A percentile compares a stretch with the other conserved stretches of the same genome.
Evolutionary conservation across 1,140 invertebrate genomes (phyloP).

Genomic region (Campodea augens): DNA sequence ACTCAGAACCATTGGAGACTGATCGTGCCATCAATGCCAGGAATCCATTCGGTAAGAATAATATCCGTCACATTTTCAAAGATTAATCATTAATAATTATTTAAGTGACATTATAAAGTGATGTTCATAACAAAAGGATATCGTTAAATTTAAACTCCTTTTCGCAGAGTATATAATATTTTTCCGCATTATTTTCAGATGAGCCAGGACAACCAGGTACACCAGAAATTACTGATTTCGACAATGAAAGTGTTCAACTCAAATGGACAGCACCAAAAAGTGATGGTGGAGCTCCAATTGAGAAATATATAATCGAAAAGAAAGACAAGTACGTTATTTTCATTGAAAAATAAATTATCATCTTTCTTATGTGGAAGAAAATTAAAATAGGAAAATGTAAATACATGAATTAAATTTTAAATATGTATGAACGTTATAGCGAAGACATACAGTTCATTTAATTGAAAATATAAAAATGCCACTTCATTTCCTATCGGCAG

Average conservation of each 20-base stretch:
- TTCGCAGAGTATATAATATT: background rate
- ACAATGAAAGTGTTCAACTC: constrained; percentile 79
- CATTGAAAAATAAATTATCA: no score
- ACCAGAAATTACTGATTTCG: constrained; percentile 77
- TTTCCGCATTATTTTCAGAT: constrained; percentile 30
- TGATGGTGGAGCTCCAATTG: constrained; percentile 88
- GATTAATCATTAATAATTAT: background rate
- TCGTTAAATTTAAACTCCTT: background rate
- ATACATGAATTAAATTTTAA: no score
- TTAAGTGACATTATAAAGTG: constrained; percentile 5
- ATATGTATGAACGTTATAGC: no score
- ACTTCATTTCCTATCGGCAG: no score
- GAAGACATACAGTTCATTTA: no score
- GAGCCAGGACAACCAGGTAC: constrained; percentile 69
- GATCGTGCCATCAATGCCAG: constrained; percentile 71
- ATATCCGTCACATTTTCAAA: constrained; percentile 4
- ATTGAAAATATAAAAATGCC: no score
- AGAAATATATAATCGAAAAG: constrained; percentile 96
- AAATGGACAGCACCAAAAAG: constrained; percentile 81
- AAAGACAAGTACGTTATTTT: constrained; percentile 46
- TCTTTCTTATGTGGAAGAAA: background rate
- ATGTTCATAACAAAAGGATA: no score
- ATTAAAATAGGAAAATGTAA: no score
- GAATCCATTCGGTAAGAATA: constrained; percentile 80
- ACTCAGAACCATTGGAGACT: constrained; percentile 79